Percentiles rank a stretch among this genome's conserved stretches.
These are phyloP conservation scores for Catostomus latipinnis DNA, from an alignment of 2,797 vertebrate species.

Conservation along the genomic window DNA sequence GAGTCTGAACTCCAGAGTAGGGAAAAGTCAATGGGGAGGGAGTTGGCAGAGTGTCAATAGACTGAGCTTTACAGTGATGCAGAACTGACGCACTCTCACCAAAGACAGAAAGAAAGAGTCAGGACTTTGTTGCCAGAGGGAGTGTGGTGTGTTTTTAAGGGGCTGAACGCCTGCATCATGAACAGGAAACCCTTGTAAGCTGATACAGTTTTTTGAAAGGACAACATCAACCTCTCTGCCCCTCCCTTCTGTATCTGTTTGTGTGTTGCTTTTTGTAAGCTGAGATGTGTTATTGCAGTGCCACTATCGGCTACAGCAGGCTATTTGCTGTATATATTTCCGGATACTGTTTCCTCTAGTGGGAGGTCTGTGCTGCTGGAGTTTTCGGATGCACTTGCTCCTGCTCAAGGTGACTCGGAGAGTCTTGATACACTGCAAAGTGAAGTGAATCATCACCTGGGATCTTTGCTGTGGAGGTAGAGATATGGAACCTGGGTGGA, in stretches of 20 bases:
- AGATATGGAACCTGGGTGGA: conserved; percentile 45
- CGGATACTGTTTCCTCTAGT: conserved; percentile 47
- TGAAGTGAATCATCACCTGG: conserved; percentile 42
- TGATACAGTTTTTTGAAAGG: conserved; percentile 46
- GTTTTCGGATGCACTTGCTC: too few species aligned
- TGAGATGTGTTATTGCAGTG: conserved; percentile 49
- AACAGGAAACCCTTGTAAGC: conserved; percentile 38
- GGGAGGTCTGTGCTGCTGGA: conserved; percentile 41
- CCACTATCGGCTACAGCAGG: conserved; percentile 33
- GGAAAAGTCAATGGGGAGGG: conserved; percentile 67
- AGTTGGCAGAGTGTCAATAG: conserved; percentile 72
- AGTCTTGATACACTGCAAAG: conserved; percentile 15
- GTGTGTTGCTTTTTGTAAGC: conserved; percentile 14
- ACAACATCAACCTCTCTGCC: conserved; percentile 17
- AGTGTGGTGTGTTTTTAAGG: conserved; percentile 67
- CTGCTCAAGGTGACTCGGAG: conserved; percentile 62
- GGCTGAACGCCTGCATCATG: conserved; percentile 55
- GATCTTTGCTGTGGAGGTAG: conserved; percentile 23
- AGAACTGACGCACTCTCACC: conserved; percentile 77
- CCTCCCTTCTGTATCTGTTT: not conserved
- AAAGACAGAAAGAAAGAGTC: conserved; percentile 36
- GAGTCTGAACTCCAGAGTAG: conserved; percentile 53
- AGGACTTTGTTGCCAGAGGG: conserved; percentile 64
- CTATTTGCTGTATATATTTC: conserved; percentile 50
- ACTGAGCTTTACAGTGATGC: conserved; percentile 70